Evolutionary conservation across 2,888 invertebrate species (phyloP).

Genomic region (Synergus laeviventris): DNA sequence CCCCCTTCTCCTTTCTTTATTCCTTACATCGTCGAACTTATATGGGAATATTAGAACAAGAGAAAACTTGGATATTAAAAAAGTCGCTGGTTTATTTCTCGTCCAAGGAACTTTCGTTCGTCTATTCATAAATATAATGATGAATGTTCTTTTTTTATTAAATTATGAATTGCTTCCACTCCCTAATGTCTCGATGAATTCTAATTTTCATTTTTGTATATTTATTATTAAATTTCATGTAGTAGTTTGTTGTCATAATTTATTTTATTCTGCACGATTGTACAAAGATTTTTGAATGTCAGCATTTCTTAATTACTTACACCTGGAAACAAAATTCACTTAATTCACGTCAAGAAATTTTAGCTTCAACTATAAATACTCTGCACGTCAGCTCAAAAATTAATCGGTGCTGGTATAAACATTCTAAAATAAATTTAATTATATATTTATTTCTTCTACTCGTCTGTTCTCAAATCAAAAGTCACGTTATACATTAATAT

Average conservation of each 20-base stretch:
- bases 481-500: background rate
- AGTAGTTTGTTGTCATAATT: too few relatives aligned
- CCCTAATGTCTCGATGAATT: too few relatives aligned
- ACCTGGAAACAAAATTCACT: background rate
- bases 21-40: constrained; percentile 14
- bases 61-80: constrained; percentile 12
- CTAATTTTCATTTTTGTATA: background rate
- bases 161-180: too few relatives aligned
- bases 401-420: background rate
- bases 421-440: background rate
- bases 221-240: background rate
- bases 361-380: background rate
- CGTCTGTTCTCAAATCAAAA: background rate
- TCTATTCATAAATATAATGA: background rate
- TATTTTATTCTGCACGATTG: too few relatives aligned
- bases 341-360: background rate
- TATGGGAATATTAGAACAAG: constrained; percentile 17
- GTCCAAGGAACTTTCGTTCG: background rate
- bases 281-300: background rate
- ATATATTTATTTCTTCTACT: background rate
- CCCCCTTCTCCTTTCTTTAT: background rate
- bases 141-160: background rate
- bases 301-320: background rate
- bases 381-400: background rate
- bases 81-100: background rate